Evolutionary conservation across 2,888 invertebrate species (phyloP).

Genomic region (Zygogramma bicolorata): DNA sequence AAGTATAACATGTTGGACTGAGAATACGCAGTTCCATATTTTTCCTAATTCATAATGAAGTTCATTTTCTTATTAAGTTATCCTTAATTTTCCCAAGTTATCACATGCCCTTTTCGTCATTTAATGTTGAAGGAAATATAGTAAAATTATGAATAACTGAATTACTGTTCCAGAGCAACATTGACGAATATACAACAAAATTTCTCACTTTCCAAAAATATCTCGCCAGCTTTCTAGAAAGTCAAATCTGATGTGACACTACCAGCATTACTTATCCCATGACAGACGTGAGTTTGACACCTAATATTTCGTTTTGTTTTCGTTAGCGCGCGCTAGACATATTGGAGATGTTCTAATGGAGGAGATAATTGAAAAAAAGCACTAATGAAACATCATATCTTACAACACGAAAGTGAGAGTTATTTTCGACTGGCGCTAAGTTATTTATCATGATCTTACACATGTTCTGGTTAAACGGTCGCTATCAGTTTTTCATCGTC

Average conservation of each 20-base stretch:
- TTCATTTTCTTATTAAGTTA: too few species aligned
- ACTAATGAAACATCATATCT: constrained; percentile 12
- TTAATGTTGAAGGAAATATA: too few species aligned
- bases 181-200: neutral
- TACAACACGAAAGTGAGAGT: constrained; percentile 9
- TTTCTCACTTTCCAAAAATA: neutral
- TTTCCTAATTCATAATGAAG: too few species aligned
- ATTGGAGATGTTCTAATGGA: constrained; percentile 23
- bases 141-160: too few species aligned
- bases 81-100: too few species aligned
- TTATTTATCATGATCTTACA: constrained; percentile 50
- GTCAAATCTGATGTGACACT: constrained; percentile 1
- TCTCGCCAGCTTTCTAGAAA: neutral
- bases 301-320: constrained; percentile 36
- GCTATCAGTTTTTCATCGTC: constrained; percentile 18
- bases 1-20: too few species aligned
- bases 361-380: constrained; percentile 21
- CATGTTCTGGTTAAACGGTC: constrained; percentile 45
- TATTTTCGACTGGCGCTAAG: constrained; percentile 50
- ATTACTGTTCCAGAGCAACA: too few species aligned
- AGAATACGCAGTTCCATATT: too few species aligned
- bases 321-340: neutral
- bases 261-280: constrained; percentile 28
- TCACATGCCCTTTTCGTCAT: too few species aligned
- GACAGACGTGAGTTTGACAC: constrained; percentile 38